Base-by-base conservation (phyloP, 1,140 invertebrate genomes). In the Drosophila insularis region DNA sequence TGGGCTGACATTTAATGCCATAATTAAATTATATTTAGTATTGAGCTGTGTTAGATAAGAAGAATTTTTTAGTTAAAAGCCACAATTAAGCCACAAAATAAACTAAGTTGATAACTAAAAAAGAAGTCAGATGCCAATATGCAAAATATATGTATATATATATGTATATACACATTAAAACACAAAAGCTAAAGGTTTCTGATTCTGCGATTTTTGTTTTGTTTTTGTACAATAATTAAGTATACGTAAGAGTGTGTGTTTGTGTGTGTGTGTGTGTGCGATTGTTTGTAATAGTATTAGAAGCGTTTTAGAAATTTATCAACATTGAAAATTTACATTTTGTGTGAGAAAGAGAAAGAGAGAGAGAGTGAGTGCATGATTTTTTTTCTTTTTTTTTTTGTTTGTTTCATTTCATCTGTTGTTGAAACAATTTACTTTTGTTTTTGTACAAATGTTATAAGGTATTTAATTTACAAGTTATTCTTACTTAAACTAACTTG, bases 91-190 rank as follows among this genome's bases (percentile, higher is more conserved):
- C 78, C 78, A 70, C 66, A 73, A 56, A 81, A 23, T 81, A 46
- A 59, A 63, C 31, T 56, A 78, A 46, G 35, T 50, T 50, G 21
- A 50, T 8, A 50, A 50, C 17, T 50, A 10, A 50, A 50, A 21
- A 10, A 35, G 10, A 6, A 27, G 27, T 46, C 19, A 50, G 43
- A 68, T 56, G 78, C 81, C 81, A 86, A 86, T 85, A 85, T 86
- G 81, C 81, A 86, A 86, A 81, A 68, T 68, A 74, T 74, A 67
- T 64, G 74, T 37, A 37, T 35, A 35, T 35, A 35, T 11, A 35
- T 10, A 35, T 1, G 7, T 32, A 32, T 32, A 10, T 35, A 1
- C 1, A 35, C 2, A 35, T 35, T 54, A 58, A 65, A 37, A 39
- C 39, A 50, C 8, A 50, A 50, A 50, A 50, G 17, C 43, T 50